phyloP scores from a whole-genome alignment of 2,797 vertebrate species.

The Enteromius fasciolatus region DNA sequence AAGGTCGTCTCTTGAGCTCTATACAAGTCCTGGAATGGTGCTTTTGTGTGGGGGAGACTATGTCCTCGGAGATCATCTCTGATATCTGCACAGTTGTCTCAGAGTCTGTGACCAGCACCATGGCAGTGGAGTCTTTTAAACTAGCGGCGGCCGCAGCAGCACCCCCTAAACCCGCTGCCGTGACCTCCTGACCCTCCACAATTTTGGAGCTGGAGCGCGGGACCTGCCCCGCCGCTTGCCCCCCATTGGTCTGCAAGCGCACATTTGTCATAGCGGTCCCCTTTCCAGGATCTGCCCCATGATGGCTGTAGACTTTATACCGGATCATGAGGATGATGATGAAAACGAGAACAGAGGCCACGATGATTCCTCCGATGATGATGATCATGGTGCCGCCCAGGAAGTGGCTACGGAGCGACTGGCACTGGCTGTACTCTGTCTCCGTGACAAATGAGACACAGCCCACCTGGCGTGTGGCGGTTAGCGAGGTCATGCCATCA shows the following conservation, averaged over 20 bases:
- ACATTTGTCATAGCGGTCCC: slow-evolving; percentile 70
- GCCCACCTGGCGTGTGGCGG: slow-evolving; percentile 85
- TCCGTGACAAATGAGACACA: slow-evolving; percentile 88
- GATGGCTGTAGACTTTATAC: slow-evolving; percentile 90
- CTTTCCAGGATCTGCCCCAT: slow-evolving; percentile 78
- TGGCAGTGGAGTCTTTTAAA: slow-evolving; percentile 72
- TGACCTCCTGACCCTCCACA: slow-evolving; percentile 76
- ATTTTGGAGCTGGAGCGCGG: slow-evolving; percentile 80
- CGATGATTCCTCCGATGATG: slow-evolving; percentile 95
- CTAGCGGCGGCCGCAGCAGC: slow-evolving; percentile 60
- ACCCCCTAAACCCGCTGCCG: slow-evolving; percentile 42
- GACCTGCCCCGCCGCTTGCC: slow-evolving; percentile 60
- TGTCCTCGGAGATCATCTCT: slow-evolving; percentile 71
- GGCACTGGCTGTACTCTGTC: slow-evolving; percentile 83
- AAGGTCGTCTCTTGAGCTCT: slow-evolving; percentile 78
- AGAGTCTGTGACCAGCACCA: slow-evolving; percentile 76
- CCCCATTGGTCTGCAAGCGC: slow-evolving; percentile 78
- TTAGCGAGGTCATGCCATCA: slow-evolving; percentile 85
- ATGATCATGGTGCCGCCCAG: slow-evolving; percentile 94
- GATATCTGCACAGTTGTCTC: slow-evolving; percentile 62
- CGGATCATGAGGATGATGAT: slow-evolving; percentile 96
- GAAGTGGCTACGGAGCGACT: slow-evolving; percentile 86
- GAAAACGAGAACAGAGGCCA: slow-evolving; percentile 91
- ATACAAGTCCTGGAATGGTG: slow-evolving; percentile 78
- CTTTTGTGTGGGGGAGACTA: slow-evolving; percentile 75